phyloP scores from a whole-genome alignment of 2,888 invertebrate genomes.

The Brenthis hecate region DNA sequence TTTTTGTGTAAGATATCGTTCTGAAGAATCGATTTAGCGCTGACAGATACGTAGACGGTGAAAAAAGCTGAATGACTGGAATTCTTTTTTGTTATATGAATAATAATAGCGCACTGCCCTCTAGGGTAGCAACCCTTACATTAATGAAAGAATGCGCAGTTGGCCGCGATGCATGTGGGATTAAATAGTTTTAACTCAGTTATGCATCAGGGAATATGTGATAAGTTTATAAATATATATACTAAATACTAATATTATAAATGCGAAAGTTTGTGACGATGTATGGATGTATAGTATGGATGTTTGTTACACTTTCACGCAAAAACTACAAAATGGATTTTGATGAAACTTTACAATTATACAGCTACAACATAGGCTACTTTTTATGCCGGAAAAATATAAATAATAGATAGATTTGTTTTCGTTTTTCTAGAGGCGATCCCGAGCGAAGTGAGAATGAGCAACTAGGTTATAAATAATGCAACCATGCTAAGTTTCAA shows the following conservation, averaged over 20 bases:
- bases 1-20: constrained; percentile 49
- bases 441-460: constrained; percentile 3
- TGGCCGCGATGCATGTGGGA: constrained; percentile 69
- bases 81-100: constrained; percentile 62
- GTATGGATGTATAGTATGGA: too few species aligned
- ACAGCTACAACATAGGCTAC: too few species aligned
- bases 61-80: constrained; percentile 52
- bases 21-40: constrained; percentile 48
- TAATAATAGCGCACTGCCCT: constrained; percentile 75
- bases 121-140: constrained; percentile 73
- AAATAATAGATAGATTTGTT: too few species aligned
- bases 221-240: constrained; percentile 40
- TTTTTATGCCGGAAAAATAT: too few species aligned
- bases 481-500: constrained; percentile 46
- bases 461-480: constrained; percentile 39
- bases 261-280: too few species aligned
- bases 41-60: constrained; percentile 68
- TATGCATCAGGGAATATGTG: constrained; percentile 57
- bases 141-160: constrained; percentile 73
- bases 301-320: too few species aligned
- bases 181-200: constrained; percentile 63
- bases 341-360: too few species aligned
- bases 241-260: too few species aligned
- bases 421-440: too few species aligned
- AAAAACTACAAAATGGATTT: too few species aligned